Evolutionary conservation across 2,797 vertebrate genomes (phyloP).

Genomic region (Anguilla obscura): DNA sequence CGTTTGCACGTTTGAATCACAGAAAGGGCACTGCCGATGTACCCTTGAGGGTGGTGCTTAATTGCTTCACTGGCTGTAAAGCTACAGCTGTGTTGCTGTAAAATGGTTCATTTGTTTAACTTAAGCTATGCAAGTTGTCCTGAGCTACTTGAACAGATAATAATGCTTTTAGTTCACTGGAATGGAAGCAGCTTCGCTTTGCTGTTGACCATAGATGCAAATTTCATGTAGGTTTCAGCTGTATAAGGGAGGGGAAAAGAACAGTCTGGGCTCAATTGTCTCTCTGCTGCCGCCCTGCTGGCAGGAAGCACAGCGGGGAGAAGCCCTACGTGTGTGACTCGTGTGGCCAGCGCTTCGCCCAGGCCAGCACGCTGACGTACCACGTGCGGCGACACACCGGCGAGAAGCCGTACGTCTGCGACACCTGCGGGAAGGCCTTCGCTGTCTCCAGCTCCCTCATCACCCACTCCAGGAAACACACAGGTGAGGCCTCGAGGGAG

Average conservation of each 20-base stretch:
- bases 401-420: conserved; percentile 96
- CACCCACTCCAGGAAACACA: conserved; percentile 93
- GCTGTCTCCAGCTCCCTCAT: conserved; percentile 97
- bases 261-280: not conserved
- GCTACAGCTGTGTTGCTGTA: not conserved
- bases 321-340: conserved; percentile 95
- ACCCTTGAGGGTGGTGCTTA: not conserved
- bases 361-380: conserved; percentile 96
- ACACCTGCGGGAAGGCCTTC: conserved; percentile 95
- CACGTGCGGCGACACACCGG: conserved; percentile 95
- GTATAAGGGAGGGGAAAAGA: not conserved
- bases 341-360: conserved; percentile 93
- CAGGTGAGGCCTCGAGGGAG: conserved; percentile 68
- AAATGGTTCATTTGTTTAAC: not conserved
- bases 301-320: conserved; percentile 91
- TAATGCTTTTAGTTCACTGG: not conserved
- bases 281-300: conserved; percentile 1
- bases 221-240: not conserved
- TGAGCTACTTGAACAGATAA: not conserved
- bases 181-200: not conserved
- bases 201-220: not conserved
- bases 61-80: not conserved
- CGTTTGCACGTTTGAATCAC: not conserved
- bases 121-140: not conserved
- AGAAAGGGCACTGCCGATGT: not conserved